Base-by-base conservation (phyloP, 2,797 vertebrate genomes). In the Potorous gilbertii region DNA sequence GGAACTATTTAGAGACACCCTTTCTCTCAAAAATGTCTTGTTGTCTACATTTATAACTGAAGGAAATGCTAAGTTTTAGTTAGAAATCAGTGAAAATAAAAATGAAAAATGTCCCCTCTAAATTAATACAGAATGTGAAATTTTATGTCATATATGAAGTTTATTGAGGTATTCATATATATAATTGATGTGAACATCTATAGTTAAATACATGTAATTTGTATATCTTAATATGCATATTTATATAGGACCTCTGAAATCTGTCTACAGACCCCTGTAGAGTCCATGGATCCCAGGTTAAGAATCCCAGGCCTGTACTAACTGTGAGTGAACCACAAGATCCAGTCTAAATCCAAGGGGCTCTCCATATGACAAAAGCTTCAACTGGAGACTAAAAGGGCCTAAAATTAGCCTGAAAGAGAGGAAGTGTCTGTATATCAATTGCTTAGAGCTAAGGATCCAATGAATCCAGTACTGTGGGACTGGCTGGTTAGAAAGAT, bases 391-490 rank as follows among this genome's bases (percentile, higher is more conserved):
- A 8, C 3, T 87, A 95, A 96, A 96, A 55, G 21, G 29, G 0
- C 0, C 13, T 92, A 16, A 57, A n/a, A 10, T 34, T 55, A 0
- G 9, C 0, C 18, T 90, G 95, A 59, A 34, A 96, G 18, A 10
- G 40, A 62, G 92, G 62, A 95, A 27, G 57, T 54, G 94, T 21
- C 5, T 59, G 46, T 0, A 0, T 29, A 87, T 91, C 34, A 89
- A 94, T 52, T 9, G 21, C 59, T 91, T 92, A 0, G 0, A 57
- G 90, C 92, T 50, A 27, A 56, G 0, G 21, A n/a, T 57, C 9
- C 0, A 0, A 1, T 56, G 12, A 16, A 40, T 91, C 40, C 62
- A 94, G 27, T 21, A 46, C 0, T 5, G 21, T 24, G 92, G 92
- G 28, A 90, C 6, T 59, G 54, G 27, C 91, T 94, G 74, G 59